Conservation (phyloP, 2,797 vertebrate genomes). For the Brachyrhaphis roseni region DNA sequence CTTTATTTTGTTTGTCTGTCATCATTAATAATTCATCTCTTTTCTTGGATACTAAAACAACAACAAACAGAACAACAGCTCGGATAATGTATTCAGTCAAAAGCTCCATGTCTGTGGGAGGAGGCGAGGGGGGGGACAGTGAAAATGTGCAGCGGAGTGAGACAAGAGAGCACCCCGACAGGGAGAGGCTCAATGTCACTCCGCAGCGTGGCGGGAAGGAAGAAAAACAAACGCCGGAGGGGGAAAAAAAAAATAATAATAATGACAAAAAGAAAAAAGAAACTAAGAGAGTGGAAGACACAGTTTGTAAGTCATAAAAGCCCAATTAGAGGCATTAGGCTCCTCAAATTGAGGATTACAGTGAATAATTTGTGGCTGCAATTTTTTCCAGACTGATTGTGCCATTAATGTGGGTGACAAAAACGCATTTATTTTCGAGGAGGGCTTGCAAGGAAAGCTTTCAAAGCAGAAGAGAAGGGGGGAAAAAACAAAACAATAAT, state of each 20-base stretch:
- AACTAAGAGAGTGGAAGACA: slow-evolving; percentile 51
- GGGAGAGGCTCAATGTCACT: slow-evolving; percentile 84
- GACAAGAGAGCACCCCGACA: slow-evolving; percentile 83
- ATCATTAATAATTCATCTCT: slow-evolving; percentile 81
- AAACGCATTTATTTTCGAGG: slow-evolving; percentile 51
- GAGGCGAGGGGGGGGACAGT: slow-evolving; percentile 49
- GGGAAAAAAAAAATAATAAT: slow-evolving; percentile 25
- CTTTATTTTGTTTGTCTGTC: slow-evolving; percentile 54
- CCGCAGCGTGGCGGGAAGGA: slow-evolving; percentile 70
- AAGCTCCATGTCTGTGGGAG: slow-evolving; percentile 70
- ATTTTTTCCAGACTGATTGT: slow-evolving; percentile 65
- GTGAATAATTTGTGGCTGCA: slow-evolving; percentile 72
- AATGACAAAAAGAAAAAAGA: slow-evolving; percentile 16
- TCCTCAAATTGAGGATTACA: slow-evolving; percentile 71
- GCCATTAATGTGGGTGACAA: slow-evolving; percentile 67
- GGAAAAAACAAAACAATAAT: slow-evolving; percentile 55
- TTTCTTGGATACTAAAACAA: slow-evolving; percentile 78
- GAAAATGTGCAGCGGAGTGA: slow-evolving; percentile 84
- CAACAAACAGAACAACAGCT: slow-evolving; percentile 83
- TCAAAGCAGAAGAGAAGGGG: slow-evolving; percentile 37
- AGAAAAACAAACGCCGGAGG: slow-evolving; percentile 77
- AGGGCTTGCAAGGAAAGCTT: slow-evolving; percentile 47
- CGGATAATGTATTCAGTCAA: slow-evolving; percentile 82
- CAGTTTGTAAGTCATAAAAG: slow-evolving; percentile 78
- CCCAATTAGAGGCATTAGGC: slow-evolving; percentile 76